These are phyloP conservation scores for Euthynnus affinis DNA, from an alignment of 2,797 vertebrate genomes.

Conservation along the genomic window DNA sequence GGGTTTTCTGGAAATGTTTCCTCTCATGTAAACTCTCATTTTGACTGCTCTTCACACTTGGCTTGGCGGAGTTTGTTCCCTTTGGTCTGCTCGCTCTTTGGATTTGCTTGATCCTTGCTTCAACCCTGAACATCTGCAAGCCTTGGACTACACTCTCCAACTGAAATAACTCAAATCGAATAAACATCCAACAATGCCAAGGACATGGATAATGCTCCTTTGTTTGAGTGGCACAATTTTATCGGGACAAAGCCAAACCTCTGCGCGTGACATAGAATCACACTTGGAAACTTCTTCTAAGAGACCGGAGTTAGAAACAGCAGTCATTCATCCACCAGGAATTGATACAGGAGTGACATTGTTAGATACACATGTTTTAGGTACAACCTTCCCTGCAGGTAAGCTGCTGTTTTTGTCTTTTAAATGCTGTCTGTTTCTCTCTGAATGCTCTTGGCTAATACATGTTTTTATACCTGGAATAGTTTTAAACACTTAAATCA, in stretches of 20 bases:
- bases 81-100: slow-evolving; percentile 16
- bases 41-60: neutral
- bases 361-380: neutral
- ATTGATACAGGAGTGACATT: neutral
- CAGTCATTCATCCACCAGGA: neutral
- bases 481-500: neutral
- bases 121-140: slow-evolving; percentile 2
- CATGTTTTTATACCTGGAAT: neutral
- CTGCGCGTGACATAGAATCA: slow-evolving; percentile 28
- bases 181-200: slow-evolving; percentile 44
- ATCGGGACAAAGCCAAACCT: slow-evolving; percentile 41
- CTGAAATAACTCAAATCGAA: neutral
- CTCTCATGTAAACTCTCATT: slow-evolving; percentile 3
- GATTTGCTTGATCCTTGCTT: slow-evolving; percentile 32
- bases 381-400: slow-evolving; percentile 56
- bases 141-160: slow-evolving; percentile 12
- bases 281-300: slow-evolving; percentile 30
- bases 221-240: slow-evolving; percentile 62
- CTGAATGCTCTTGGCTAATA: neutral
- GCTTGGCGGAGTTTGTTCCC: slow-evolving; percentile 13
- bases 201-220: slow-evolving; percentile 66
- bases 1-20: slow-evolving; percentile 16
- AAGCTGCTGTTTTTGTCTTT: slow-evolving; percentile 30
- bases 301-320: slow-evolving; percentile 22
- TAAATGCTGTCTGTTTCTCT: neutral